Conservation (phyloP, 2,797 vertebrate species). For the Anguilla obscura region DNA sequence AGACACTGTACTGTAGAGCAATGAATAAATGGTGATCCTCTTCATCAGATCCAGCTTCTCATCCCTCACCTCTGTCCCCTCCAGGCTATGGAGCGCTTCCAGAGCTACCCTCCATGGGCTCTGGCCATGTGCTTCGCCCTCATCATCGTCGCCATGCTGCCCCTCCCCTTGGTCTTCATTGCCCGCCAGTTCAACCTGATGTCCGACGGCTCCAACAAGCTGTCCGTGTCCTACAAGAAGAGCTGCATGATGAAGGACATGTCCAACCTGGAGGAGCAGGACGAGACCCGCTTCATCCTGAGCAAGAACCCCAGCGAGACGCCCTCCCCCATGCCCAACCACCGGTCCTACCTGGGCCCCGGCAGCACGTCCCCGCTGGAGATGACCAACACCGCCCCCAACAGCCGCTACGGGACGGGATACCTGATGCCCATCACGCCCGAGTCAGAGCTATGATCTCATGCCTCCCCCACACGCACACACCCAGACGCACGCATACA, state of each 20-base stretch:
- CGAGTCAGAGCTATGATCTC: constrained; percentile 88
- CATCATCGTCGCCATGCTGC: constrained; percentile 85
- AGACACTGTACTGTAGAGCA: background rate
- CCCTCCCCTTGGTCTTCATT: constrained; percentile 87
- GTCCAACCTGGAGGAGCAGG: constrained; percentile 92
- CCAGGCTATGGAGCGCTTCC: constrained; percentile 86
- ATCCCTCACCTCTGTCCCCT: constrained; percentile 22
- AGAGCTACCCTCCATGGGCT: constrained; percentile 92
- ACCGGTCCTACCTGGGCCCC: constrained; percentile 89
- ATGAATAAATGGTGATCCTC: background rate
- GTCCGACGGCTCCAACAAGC: constrained; percentile 92
- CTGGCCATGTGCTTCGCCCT: constrained; percentile 86
- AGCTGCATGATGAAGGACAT: constrained; percentile 97
- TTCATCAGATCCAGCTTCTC: background rate
- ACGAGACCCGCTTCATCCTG: constrained; percentile 96
- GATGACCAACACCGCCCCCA: constrained; percentile 79
- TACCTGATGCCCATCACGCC: constrained; percentile 85
- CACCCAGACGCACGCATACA: constrained; percentile 8
- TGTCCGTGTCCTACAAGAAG: constrained; percentile 96
- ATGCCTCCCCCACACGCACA: constrained; percentile 60
- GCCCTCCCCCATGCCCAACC: constrained; percentile 91
- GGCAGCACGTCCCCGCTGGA: constrained; percentile 89
- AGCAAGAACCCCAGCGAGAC: constrained; percentile 88
- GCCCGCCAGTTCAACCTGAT: constrained; percentile 88
- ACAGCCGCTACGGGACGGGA: constrained; percentile 90